Evolutionary conservation across 2,797 vertebrate genomes (phyloP), one percentile per base, ranked within the genome.

Genomic region (Bufotes viridis): DNA sequence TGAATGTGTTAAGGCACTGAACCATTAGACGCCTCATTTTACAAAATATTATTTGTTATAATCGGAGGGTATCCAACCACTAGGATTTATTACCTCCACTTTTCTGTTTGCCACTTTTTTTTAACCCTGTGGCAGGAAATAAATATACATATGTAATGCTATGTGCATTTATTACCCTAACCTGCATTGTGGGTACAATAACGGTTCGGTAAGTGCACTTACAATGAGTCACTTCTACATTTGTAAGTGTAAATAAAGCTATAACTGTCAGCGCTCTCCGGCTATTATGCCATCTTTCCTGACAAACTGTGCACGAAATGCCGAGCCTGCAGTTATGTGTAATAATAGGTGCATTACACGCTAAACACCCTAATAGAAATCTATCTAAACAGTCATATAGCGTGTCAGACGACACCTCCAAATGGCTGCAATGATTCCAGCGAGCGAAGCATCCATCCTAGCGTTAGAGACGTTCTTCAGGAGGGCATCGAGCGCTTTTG

Each of bases 301-400:
- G 20, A 49, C 70, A 53, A 78, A 75, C 24, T 26, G 60, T 18
- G 60, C 24, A 26, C 26, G 29, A 72, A 3, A 12, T 15, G 3
- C 17, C 57, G 55, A 60, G 82, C n/a, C 58, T 15, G 74, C 42
- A n/a, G 83, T 63, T 85, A 63, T 85, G 22, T 15, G 13, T 76
- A 85, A 85, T 85, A 85, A 76, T 24, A 8, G 75, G 61, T 53
- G 72, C 83, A 61, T 85, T 85, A 49, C 49, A 8, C 72, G 24
- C 72, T 65, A 78, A 85, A 51, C 42, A 65, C 57, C 83, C 14
- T 76, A 85, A 84, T 75, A 74, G n/a, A 49, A 84, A 78, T 76
- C 61, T 63, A 85, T 84, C 51, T 24, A 24, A 61, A 49, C 14
- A 8, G 58, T 13, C 1, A 13, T 75, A 75, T 29, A 2, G 26